Base-by-base conservation (phyloP, 2,888 invertebrate genomes). In the Drosophila paranaensis region DNA sequence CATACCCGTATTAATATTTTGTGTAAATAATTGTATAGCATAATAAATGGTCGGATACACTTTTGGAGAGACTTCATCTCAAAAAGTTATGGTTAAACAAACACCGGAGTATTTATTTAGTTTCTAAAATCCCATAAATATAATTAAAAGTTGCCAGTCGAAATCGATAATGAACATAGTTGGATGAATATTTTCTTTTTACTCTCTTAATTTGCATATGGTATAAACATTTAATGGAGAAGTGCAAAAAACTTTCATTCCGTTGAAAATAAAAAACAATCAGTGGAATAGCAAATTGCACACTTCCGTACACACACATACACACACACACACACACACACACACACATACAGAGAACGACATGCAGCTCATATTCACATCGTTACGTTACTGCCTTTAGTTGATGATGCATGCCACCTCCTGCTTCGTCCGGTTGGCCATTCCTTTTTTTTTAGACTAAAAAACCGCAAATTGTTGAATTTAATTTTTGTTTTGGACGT, bases 401-500 rank as follows among this genome's bases (percentile, higher is more conserved):
- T 42, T 30, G 40, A 42, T 55, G 27, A 55, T 30, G 54, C 16
- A 55, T 40, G 3, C 9, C 9, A 33, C n/a, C 35, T 50, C 13
- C 13, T 45, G 37, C 27, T 55, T 30, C 46, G 39, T 25, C 11
- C 6, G 16, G 3, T 20, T 61, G 10, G 11, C 13, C 46, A 40
- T 33, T 35, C 53, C 39, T 57, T 56, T 67, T 56, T 67, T 61
- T 61, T 30, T 37, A 30, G 55, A 50, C 66, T 71, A 62, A 70
- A 85, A 79, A 77, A 77, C 77, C 82, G 68, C 71, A 82, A 81
- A 78, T 82, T 82, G 80, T 77, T 85, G 69, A 82, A 80, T 82
- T 85, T 82, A 80, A 85, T 82, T 85, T 82, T 71, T 70, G 74
- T 76, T 82, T 76, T 82, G 86, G 82, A 80, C 67, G 73, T 70